Evolutionary conservation across 2,888 invertebrate species (phyloP).

Genomic region (Eilema griseolum): DNA sequence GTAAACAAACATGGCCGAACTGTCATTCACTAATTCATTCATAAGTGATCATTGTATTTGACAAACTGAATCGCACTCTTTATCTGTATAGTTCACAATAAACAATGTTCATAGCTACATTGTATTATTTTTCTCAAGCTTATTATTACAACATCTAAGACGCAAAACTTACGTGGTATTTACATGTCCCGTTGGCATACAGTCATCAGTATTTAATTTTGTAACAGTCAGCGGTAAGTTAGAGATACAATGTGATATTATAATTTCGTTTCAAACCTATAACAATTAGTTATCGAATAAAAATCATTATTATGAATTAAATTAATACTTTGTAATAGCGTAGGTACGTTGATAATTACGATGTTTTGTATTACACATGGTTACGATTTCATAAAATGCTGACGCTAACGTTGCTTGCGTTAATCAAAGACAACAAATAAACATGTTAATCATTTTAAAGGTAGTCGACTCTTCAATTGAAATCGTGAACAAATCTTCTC

Average conservation of each 20-base stretch:
- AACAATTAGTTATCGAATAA: constrained; percentile 2
- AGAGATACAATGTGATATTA: background rate
- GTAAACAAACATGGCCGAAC: constrained; percentile 85
- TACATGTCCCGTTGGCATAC: constrained; percentile 16
- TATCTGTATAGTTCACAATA: constrained; percentile 57
- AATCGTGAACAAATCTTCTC: constrained; percentile 13
- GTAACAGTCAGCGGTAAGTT: constrained; percentile 22
- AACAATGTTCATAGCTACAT: constrained; percentile 40
- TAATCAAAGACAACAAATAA: background rate
- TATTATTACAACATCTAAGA: constrained; percentile 24
- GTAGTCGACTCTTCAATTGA: background rate
- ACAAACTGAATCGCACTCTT: constrained; percentile 74
- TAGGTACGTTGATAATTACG: background rate
- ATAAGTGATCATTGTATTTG: constrained; percentile 81
- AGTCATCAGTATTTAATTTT: constrained; percentile 23
- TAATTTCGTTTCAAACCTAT: background rate
- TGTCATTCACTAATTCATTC: constrained; percentile 87
- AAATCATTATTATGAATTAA: background rate
- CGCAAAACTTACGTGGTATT: constrained; percentile 22
- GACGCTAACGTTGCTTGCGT: background rate
- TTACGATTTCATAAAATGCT: background rate
- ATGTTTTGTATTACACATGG: background rate
- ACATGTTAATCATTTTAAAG: background rate
- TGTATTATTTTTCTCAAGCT: constrained; percentile 35
- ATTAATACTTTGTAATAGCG: constrained; percentile 3